Evolutionary conservation across 2,888 invertebrate genomes (phyloP), one percentile per base, ranked within the genome.

Genomic region (Bombylius discolor): DNA sequence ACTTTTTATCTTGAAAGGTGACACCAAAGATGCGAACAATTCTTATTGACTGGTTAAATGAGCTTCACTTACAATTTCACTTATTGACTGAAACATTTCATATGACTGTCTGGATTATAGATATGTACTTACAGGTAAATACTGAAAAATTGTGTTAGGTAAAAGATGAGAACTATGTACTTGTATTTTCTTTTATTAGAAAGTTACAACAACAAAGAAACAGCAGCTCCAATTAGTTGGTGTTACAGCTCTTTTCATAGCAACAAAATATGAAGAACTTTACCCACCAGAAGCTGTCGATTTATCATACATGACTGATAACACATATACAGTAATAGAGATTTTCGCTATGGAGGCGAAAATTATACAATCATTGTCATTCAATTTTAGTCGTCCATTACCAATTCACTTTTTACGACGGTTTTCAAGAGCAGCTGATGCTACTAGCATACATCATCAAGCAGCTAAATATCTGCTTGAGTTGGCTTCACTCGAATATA

Each of bases 251-350:
- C 82, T 97, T 79, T 85, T 92, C 65, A 82, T 96, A 54, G 95
- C 97, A 0, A 83, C 87, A 67, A 98, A 98, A 72, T 96, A 92
- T 67, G 97, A 98, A 75, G 98, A 98, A 77, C 86, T 94, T 66
- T 92, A 86, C 66, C 81, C 88, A 3, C 94, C 96, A 0, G 88
- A 89, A 49, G 80, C 94, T 32, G 77, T 75, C 7, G 97, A 98
- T 74, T 95, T 95, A 75, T 87, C 90, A 13, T 92, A 87, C 69
- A 87, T 97, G 55, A 89, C 94, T 11, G 95, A 94, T 73, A 83
- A 89, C 68, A 84, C 92, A 0, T 97, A 90, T 71, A 81, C 81
- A 5, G 86, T 84, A 65, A 68, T 76, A 4, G 89, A 96, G 64
- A 83, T 97, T 46, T 76, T 89, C 49, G 77, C 79, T 60, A 94